These are phyloP conservation scores for Prionace glauca DNA, from an alignment of 2,797 vertebrate species.

Conservation along the genomic window DNA sequence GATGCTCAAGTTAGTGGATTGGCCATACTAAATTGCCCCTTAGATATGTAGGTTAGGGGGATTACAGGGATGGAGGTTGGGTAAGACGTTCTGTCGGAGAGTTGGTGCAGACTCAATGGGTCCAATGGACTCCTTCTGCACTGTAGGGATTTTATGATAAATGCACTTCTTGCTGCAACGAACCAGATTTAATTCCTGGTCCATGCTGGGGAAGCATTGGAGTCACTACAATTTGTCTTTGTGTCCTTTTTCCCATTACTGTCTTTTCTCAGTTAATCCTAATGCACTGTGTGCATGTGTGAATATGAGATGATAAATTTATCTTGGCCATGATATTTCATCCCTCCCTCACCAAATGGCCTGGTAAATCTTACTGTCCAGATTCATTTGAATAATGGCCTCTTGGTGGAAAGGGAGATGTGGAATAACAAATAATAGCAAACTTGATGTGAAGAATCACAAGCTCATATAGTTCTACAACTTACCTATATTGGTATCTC, in stretches of 20 bases:
- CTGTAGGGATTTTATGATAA: not conserved
- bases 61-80: no score
- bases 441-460: not conserved
- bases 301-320: not conserved
- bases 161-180: not conserved
- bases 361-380: not conserved
- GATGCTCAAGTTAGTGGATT: no score
- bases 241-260: not conserved
- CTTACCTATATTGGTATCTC: not conserved
- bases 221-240: not conserved
- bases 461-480: not conserved
- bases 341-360: not conserved
- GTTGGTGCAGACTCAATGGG: no score
- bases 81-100: no score
- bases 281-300: not conserved
- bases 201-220: not conserved
- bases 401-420: not conserved
- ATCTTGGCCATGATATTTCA: not conserved
- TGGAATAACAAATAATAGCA: not conserved
- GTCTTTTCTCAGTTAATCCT: not conserved
- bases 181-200: not conserved
- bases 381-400: not conserved
- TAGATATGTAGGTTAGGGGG: no score
- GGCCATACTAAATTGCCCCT: no score
- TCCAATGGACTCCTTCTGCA: no score